Conservation (phyloP, 2,888 invertebrate species). For the Heliconius charithonia region DNA sequence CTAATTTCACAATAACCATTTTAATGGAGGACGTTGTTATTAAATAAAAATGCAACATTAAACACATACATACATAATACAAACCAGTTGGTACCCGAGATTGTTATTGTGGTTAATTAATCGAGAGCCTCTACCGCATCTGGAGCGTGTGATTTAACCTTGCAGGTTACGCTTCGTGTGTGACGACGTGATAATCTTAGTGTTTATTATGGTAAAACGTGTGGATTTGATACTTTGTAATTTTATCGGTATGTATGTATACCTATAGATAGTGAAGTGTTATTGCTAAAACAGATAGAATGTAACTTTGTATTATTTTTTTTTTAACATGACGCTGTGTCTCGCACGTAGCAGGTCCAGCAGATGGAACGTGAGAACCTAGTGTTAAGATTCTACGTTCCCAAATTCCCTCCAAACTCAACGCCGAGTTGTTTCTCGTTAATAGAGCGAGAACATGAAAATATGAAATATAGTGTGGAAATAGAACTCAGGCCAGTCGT, state of each 20-base stretch:
- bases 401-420: too few species aligned
- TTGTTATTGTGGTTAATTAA: slow-evolving; percentile 22
- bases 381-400: too few species aligned
- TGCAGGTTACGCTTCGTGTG: not conserved
- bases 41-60: not conserved
- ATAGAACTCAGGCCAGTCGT: too few species aligned
- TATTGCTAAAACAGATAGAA: too few species aligned
- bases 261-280: not conserved
- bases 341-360: too few species aligned
- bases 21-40: not conserved
- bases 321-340: too few species aligned
- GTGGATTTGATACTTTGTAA: not conserved
- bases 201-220: not conserved
- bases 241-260: not conserved
- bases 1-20: not conserved
- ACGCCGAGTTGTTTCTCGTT: too few species aligned
- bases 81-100: not conserved
- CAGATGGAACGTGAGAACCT: too few species aligned
- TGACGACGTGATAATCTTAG: slow-evolving; percentile 17
- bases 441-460: too few species aligned
- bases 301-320: too few species aligned
- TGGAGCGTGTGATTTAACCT: slow-evolving; percentile 22
- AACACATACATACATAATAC: not conserved
- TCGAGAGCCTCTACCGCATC: slow-evolving; percentile 18
- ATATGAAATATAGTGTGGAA: too few species aligned